Base-by-base conservation (phyloP, 2,888 invertebrate genomes). In the Dysmachus trigonus region DNA sequence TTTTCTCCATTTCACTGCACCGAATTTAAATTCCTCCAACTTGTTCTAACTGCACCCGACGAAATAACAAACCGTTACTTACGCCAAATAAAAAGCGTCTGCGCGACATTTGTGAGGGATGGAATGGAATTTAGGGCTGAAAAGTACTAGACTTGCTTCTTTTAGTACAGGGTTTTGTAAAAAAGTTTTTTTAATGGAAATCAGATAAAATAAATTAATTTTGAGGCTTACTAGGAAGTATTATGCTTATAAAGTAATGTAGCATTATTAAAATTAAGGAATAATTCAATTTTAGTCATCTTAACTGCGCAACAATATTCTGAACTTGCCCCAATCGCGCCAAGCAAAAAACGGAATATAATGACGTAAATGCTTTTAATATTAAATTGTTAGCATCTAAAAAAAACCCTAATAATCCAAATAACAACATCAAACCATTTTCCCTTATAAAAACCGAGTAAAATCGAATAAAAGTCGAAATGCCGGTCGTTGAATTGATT, bases 41-140 rank as follows among this genome's bases (percentile, higher is more conserved):
- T 35, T n/a, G n/a, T n/a, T 41, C 10, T 38, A 27, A 62, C 62
- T 22, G 62, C 2, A 18, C 47, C 7, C 47, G 6, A 18, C 4
- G 4, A 6, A 18, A 47, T 5, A 35, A 76, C 47, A 84, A 87
- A 87, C 87, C 87, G 87, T 87, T 87, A 87, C 38, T 84, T 31
- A 27, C 62, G 71, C 85, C 79, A 87, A 86, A 86, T 83, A 86
- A 27, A 51, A 86, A 86, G 86, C 86, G 83, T 72, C 76, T 79
- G 86, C 87, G 86, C 47, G 79, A 74, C 84, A 85, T 2, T 47
- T 77, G 72, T 18, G 38, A 82, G 5, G 53, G 47, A 77, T 77
- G 72, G 35, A 77, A n/a, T 18, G 74, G 33, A 71, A 4, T 10
- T 13, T 15, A 62, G n/a, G 8, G 15, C 27, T 1, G 5, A 13